Conservation (phyloP, 2,888 invertebrate species). For the Linnaemya tessellans region DNA sequence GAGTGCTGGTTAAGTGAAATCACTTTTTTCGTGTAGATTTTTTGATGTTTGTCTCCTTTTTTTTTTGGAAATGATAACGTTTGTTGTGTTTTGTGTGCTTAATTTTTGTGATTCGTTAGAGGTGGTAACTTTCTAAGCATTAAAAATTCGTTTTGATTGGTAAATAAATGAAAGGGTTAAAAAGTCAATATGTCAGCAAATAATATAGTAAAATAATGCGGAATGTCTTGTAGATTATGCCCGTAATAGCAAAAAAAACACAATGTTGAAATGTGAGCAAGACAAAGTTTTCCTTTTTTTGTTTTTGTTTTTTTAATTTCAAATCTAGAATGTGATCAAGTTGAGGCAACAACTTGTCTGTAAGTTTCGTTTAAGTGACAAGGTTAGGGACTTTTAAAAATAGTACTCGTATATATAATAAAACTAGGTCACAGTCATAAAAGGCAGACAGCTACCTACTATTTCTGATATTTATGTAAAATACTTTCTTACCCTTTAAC, state of each 20-base stretch:
- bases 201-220: conserved; percentile 58
- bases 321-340: background rate
- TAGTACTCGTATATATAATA: background rate
- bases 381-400: conserved; percentile 46
- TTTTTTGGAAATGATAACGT: conserved; percentile 62
- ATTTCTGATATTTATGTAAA: background rate
- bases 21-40: conserved; percentile 32
- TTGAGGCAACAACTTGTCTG: conserved; percentile 33
- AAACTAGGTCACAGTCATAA: conserved; percentile 41
- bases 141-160: conserved; percentile 68
- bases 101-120: conserved; percentile 53
- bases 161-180: conserved; percentile 67
- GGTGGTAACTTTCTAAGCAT: conserved; percentile 71
- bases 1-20: conserved; percentile 71
- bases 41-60: conserved; percentile 69
- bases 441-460: conserved; percentile 2
- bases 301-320: background rate
- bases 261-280: background rate
- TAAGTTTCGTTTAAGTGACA: conserved; percentile 43
- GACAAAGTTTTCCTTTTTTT: background rate
- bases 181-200: conserved; percentile 66
- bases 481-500: background rate
- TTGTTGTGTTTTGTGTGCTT: conserved; percentile 3
- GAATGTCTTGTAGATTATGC: conserved; percentile 14
- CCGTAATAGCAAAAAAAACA: background rate